Percentiles rank a stretch among this genome's conserved stretches.
Conservation (phyloP, 2,888 invertebrate genomes). For the Scaptomyza reducta region DNA sequence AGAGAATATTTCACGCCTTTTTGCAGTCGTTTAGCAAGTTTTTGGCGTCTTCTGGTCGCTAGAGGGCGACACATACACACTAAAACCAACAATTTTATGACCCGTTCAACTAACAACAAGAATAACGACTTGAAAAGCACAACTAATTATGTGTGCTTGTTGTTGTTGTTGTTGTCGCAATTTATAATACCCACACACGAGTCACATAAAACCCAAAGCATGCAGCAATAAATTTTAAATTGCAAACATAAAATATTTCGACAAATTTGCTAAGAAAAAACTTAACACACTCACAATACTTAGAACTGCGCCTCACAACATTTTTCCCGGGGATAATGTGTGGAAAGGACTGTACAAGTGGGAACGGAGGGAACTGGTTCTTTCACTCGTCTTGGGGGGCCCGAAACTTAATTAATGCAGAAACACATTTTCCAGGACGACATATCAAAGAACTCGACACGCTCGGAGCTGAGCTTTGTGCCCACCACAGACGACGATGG, state of each 20-base stretch:
- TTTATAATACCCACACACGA: conserved; percentile 72
- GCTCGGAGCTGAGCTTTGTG: conserved; percentile 94
- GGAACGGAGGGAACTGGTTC: neutral
- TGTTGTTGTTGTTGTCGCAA: conserved; percentile 40
- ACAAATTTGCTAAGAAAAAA: conserved; percentile 61
- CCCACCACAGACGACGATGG: conserved; percentile 95
- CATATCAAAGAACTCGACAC: conserved; percentile 91
- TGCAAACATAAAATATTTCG: conserved; percentile 80
- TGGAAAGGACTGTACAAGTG: neutral
- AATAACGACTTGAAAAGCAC: conserved; percentile 54
- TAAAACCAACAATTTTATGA: conserved; percentile 66
- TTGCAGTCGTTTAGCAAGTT: conserved; percentile 43
- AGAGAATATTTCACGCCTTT: conserved; percentile 39
- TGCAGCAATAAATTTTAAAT: conserved; percentile 78
- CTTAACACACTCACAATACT: conserved; percentile 7
- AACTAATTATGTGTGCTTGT: conserved; percentile 73
- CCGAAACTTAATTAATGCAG: conserved; percentile 76
- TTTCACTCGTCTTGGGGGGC: conserved; percentile 10
- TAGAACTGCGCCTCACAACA: conserved; percentile 36
- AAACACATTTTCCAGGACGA: conserved; percentile 87
- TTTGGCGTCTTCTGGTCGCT: conserved; percentile 36
- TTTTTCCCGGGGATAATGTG: conserved; percentile 8
- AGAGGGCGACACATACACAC: conserved; percentile 20
- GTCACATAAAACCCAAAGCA: conserved; percentile 72
- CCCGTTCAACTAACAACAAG: conserved; percentile 59